These are phyloP conservation scores for Eulacestoma nigropectus DNA, from an alignment of 2,113 vertebrate species.

Conservation along the genomic window DNA sequence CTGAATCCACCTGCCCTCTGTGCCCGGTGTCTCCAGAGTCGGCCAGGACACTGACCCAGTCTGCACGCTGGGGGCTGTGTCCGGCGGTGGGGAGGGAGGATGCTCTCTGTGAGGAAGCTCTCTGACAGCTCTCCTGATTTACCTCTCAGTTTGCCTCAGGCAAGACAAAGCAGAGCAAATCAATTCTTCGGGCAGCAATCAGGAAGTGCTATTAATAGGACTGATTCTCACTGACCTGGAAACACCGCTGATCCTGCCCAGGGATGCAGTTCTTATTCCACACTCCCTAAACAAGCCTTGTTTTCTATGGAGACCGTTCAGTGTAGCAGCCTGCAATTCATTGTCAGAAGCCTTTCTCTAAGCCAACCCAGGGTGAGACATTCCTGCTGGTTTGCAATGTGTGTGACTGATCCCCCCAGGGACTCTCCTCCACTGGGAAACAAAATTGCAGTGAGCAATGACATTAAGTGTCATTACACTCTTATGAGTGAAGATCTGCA, in stretches of 20 bases:
- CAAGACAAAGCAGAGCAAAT: not conserved
- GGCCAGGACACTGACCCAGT: not conserved
- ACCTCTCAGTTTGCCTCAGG: not conserved
- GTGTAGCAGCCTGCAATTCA: fast-evolving
- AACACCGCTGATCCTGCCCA: not conserved
- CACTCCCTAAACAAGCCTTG: not conserved
- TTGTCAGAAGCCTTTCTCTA: not conserved
- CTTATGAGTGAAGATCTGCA: not conserved
- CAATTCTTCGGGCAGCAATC: not conserved
- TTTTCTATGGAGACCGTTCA: fast-evolving
- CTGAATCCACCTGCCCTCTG: fast-evolving
- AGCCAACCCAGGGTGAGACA: fast-evolving
- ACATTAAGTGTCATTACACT: not conserved
- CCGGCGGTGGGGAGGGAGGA: fast-evolving
- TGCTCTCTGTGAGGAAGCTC: not conserved
- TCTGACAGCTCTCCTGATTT: not conserved
- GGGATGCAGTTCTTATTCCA: not conserved
- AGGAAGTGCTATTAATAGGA: not conserved
- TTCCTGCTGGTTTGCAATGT: fast-evolving
- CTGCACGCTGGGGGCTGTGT: fast-evolving
- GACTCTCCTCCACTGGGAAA: not conserved
- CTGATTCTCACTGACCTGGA: not conserved
- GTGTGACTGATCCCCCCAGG: not conserved
- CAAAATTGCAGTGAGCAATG: not conserved
- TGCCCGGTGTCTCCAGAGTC: not conserved